phyloP scores from a whole-genome alignment of 2,797 vertebrate genomes.

The Falco naumanni region DNA sequence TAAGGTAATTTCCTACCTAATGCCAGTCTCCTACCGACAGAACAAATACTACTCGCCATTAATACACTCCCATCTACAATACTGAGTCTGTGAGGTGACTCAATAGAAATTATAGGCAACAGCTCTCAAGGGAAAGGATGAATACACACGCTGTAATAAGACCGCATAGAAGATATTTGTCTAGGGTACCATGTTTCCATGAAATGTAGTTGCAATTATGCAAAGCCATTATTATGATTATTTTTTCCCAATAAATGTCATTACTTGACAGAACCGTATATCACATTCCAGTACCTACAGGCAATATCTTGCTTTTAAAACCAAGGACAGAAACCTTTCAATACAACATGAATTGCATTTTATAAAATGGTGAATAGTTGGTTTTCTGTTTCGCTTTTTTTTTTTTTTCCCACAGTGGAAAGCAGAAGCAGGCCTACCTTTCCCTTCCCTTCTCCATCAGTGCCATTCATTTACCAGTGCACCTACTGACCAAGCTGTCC shows the following conservation, averaged over 20 bases:
- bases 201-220: not conserved
- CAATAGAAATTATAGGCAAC: not conserved
- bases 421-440: not conserved
- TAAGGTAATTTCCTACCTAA: not conserved
- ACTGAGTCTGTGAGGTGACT: not conserved
- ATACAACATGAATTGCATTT: not conserved
- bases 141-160: not conserved
- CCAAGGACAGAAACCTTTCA: not conserved
- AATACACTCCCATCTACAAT: not conserved
- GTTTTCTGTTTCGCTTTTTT: no score
- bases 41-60: not conserved
- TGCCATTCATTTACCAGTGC: not conserved
- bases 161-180: not conserved
- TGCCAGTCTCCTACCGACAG: not conserved
- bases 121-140: not conserved
- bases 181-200: not conserved
- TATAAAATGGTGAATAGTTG: not conserved
- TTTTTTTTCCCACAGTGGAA: not conserved
- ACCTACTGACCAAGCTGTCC: not conserved
- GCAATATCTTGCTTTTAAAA: not conserved
- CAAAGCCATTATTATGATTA: not conserved
- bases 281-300: not conserved
- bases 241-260: not conserved
- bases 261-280: not conserved
- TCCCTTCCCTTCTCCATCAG: not conserved